Conservation (phyloP, 2,113 vertebrate genomes). For the Oryzias celebensis region DNA sequence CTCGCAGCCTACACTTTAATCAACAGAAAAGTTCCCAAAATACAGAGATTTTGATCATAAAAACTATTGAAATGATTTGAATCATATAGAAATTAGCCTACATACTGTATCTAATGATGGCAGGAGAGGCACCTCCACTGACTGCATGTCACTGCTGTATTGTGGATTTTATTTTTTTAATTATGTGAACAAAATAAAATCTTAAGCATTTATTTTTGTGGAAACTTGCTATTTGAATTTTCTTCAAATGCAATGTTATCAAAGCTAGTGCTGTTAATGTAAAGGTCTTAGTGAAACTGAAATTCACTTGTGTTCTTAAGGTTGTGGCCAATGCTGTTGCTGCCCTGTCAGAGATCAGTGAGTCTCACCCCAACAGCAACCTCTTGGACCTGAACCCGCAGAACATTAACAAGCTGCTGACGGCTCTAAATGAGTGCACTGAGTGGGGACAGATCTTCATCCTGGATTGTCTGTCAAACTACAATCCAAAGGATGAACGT, state of each 20-base stretch:
- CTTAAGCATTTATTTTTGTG: background rate
- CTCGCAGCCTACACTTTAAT: too few species aligned
- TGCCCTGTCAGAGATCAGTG: slow-evolving; percentile 96
- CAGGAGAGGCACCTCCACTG: too few species aligned
- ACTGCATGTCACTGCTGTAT: background rate
- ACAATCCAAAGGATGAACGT: slow-evolving; percentile 96
- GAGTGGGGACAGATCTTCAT: slow-evolving; percentile 99
- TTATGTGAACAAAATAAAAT: background rate
- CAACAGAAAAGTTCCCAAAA: too few species aligned
- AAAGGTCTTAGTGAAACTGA: background rate
- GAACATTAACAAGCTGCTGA: slow-evolving; percentile 98
- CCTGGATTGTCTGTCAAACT: slow-evolving; percentile 97
- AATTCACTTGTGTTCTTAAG: slow-evolving; percentile 58
- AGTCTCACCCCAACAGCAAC: slow-evolving; percentile 99
- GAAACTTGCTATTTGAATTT: background rate
- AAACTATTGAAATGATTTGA: too few species aligned
- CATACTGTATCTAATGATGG: too few species aligned
- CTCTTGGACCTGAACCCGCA: slow-evolving; percentile 97
- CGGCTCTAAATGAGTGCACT: slow-evolving; percentile 95
- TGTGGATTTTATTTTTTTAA: background rate
- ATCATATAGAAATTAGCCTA: too few species aligned
- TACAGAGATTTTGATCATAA: too few species aligned
- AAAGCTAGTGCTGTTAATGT: background rate
- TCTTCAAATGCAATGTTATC: too few species aligned
- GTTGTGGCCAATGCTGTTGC: slow-evolving; percentile 98